Evolutionary conservation across 2,888 invertebrate species (phyloP), one percentile per base, ranked within the genome.

Genomic region (Agriopis aurantiaria): DNA sequence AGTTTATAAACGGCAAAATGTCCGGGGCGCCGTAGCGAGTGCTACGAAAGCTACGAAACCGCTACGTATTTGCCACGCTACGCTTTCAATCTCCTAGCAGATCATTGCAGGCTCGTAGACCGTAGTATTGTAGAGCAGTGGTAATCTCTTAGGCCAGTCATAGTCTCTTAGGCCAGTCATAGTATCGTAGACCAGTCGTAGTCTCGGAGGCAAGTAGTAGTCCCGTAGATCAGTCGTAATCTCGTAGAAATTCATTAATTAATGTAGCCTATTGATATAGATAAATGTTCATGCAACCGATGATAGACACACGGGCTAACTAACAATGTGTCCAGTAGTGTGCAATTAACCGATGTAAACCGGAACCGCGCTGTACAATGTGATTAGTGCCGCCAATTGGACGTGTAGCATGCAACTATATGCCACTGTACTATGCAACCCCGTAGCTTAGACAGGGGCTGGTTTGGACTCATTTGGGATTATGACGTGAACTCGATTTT

Each of bases 291-390:
- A 33, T 33, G 33, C 33, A 33, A 33, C 33, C 33, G 33, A 33
- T 33, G 33, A 33, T 33, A 33, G 33, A 51, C 8, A 14, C 49
- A 17, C 14, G 14, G 14, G 8, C 51, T 51, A 51, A 23, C 17
- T 17, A 51, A 51, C 51, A 49, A 17, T 17, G 51, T 23, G 14
- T 17, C 3, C 8, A 17, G 51, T 17, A 8, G 8, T 23, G 51
- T 51, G 51, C 33, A 33, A 33, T 51, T 17, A 51, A 23, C 49
- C 51, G 51, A 51, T 51, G 51, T 51, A 51, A 51, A 14, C 51
- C 17, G 9, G 17, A 17, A 10, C 17, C 14, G 17, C 51, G 49
- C 49, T 8, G 14, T 2, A 14, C 51, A 51, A 51, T 23, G 51
- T 8, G 51, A 51, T 51, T 51, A 51, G 17, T 8, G 10, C 14